phyloP scores from a whole-genome alignment of 2,888 invertebrate genomes.

The Mesochorus sp. region DNA sequence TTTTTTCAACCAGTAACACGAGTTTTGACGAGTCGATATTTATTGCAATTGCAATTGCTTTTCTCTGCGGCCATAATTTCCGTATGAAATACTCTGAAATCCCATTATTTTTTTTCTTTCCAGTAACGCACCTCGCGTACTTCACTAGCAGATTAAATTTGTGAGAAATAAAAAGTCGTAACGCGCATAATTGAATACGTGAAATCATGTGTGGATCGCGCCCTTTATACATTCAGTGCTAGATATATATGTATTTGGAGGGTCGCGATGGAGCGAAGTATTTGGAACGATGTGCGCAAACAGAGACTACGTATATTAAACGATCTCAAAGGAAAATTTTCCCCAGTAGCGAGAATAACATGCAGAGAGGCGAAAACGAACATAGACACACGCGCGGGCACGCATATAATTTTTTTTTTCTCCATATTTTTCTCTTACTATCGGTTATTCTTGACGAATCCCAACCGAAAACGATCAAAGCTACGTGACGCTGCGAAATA shows the following conservation, averaged over 20 bases:
- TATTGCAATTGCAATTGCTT: constrained; percentile 54
- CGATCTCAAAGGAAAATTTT: constrained; percentile 54
- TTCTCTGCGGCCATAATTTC: constrained; percentile 24
- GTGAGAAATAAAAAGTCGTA: background rate
- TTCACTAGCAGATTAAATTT: background rate
- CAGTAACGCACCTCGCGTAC: background rate
- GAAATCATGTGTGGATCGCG: background rate
- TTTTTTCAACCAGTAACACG: background rate
- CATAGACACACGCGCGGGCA: background rate
- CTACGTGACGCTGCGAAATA: constrained; percentile 51
- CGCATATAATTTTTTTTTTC: background rate
- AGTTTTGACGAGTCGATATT: constrained; percentile 42
- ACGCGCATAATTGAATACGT: background rate
- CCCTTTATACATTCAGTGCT: background rate
- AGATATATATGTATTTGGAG: constrained; percentile 7
- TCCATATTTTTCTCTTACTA: background rate
- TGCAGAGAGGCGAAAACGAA: constrained; percentile 17
- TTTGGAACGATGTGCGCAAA: constrained; percentile 55
- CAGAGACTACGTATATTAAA: constrained; percentile 59
- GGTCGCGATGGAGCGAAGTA: constrained; percentile 27
- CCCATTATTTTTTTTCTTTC: background rate
- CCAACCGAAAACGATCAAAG: constrained; percentile 53
- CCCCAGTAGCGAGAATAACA: constrained; percentile 5
- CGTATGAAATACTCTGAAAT: constrained; percentile 25
- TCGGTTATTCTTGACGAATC: constrained; percentile 19